A percentile compares a stretch with the other conserved stretches of the same genome.
phyloP scores from a whole-genome alignment of 1,140 invertebrate species.

The Cephus cinctus region DNA sequence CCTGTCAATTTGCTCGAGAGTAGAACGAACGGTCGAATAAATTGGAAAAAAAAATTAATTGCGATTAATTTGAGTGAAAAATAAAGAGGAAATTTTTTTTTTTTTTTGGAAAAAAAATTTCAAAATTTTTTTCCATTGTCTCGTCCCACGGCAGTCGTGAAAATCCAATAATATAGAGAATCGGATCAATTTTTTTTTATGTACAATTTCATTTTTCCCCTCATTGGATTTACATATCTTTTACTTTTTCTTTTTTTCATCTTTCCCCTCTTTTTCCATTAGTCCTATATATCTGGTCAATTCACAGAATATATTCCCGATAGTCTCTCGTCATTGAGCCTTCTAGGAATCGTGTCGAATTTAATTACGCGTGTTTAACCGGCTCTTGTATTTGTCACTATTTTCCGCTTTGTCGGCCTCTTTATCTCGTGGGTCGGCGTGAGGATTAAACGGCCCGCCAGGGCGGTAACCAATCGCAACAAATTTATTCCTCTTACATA shows the following conservation, averaged over 20 bases:
- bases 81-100: too few species aligned
- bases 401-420: conserved; percentile 23
- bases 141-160: too few species aligned
- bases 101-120: too few species aligned
- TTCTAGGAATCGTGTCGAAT: conserved; percentile 32
- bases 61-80: too few species aligned
- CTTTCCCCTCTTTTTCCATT: background rate
- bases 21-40: too few species aligned
- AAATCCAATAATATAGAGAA: background rate
- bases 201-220: background rate
- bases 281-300: conserved; percentile 13
- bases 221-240: too few species aligned
- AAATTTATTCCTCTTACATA: conserved; percentile 19
- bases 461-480: conserved; percentile 18
- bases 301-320: conserved; percentile 32
- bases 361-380: conserved; percentile 38
- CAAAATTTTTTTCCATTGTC: too few species aligned
- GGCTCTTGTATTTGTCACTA: conserved; percentile 40
- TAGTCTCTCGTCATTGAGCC: conserved; percentile 26
- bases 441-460: conserved; percentile 29
- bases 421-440: conserved; percentile 7
- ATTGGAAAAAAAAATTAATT: too few species aligned
- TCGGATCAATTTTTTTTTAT: too few species aligned
- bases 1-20: too few species aligned
- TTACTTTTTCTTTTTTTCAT: background rate